Base-by-base conservation (phyloP, 2,888 invertebrate genomes). In the Tetranychus truncatus region DNA sequence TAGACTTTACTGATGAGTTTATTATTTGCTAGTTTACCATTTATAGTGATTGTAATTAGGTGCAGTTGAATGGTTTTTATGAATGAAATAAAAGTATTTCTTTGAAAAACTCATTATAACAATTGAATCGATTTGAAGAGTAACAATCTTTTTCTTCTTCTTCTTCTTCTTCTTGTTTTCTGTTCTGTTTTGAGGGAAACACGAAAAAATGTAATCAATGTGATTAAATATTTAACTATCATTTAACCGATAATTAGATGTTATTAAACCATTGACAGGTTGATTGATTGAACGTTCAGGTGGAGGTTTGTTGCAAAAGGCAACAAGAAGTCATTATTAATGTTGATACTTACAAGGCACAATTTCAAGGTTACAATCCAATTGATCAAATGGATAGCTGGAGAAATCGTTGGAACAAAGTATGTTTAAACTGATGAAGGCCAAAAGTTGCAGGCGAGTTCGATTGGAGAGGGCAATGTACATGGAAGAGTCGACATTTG, bases 341-440 rank as follows among this genome's bases (percentile, higher is more conserved):
- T 9, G 55, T 9, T 15, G 15, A 67, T 67, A 67, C 67, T 67
- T 67, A 67, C 67, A 21, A 67, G 67, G 24, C n/a, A 67, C 11
- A 67, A 67, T 67, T 24, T 67, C 67, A 67, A 67, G 21, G 24
- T n/a, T 24, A 67, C 67, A 67, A 20, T 67, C 67, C 9, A 18
- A 9, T 67, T 20, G 9, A n/a, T 67, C 67, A 24, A 67, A 67
- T 8, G 67, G 67, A 67, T 21, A 67, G 6, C 24, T 11, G 5
- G 21, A 20, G 0, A 67, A 67, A 9, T 67, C 21, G 9, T 5
- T 21, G 8, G 21, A 20, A 67, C 67, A 67, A n/a, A 21, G 4
- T 3, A 67, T 20, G 20, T 67, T 24, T 18, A 67, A n/a, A n/a
- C 21, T 67, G 9, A 67, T 20, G 15, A n/a, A 21, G 20, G 67